Evolutionary conservation across 2,797 vertebrate species (phyloP).

Genomic region (Pangasius krempfi): DNA sequence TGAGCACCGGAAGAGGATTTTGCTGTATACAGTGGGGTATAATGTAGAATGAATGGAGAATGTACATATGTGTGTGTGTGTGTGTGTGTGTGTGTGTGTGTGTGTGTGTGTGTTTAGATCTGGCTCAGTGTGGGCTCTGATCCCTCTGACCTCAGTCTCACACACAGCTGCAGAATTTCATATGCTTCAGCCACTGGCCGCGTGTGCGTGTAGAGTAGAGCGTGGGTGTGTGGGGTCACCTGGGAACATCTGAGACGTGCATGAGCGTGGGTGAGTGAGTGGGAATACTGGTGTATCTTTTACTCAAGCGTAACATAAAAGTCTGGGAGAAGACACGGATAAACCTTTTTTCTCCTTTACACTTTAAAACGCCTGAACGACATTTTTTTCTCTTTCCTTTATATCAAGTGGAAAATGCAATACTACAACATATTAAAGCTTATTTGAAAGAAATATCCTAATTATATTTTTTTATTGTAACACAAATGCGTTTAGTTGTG

Average conservation of each 20-base stretch:
- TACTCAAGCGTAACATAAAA: constrained; percentile 27
- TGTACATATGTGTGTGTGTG: background rate
- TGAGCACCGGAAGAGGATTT: background rate
- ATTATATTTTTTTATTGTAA: background rate
- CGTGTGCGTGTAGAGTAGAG: constrained; percentile 38
- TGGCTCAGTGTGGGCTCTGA: constrained; percentile 68
- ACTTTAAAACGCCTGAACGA: background rate
- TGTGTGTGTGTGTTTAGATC: constrained; percentile 37
- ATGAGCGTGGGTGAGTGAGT: constrained; percentile 24
- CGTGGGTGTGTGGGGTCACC: constrained; percentile 32
- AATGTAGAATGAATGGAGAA: constrained; percentile 21
- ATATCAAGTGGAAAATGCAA: background rate
- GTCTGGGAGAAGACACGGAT: constrained; percentile 15
- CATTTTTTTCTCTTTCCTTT: background rate
- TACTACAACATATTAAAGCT: background rate
- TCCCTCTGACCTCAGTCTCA: constrained; percentile 68
- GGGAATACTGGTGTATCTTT: constrained; percentile 29
- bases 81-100: constrained; percentile 3
- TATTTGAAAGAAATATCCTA: background rate
- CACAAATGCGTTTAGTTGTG: background rate
- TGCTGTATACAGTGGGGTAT: background rate
- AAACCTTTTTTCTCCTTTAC: background rate
- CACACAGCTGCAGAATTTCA: constrained; percentile 71
- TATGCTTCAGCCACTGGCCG: constrained; percentile 57
- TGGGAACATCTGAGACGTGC: constrained; percentile 38